A percentile compares a stretch with the other conserved stretches of the same genome.
These are phyloP conservation scores for Nematopogon swammerdamellus DNA, from an alignment of 2,888 invertebrate genomes.

Conservation along the genomic window DNA sequence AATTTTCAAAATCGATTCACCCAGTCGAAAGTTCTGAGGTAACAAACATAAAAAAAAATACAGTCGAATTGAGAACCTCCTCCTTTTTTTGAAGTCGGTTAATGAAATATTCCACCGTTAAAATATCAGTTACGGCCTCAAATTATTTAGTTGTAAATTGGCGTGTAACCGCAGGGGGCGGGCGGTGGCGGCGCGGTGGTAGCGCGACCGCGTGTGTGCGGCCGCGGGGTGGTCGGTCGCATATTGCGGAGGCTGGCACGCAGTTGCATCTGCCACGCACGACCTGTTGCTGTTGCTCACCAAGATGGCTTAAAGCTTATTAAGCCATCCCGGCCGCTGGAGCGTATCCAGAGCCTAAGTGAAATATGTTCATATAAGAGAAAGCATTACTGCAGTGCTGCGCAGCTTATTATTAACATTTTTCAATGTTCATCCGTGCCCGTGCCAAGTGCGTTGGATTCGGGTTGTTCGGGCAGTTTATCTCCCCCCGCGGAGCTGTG, in stretches of 20 bases:
- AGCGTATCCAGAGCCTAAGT: conserved; percentile 16
- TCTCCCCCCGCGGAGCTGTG: too few relatives aligned
- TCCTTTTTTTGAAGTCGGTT: too few relatives aligned
- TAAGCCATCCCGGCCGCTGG: conserved; percentile 12
- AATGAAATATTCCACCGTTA: too few relatives aligned
- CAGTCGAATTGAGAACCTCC: too few relatives aligned
- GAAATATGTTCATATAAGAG: conserved; percentile 15
- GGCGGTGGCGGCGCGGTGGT: too few relatives aligned
- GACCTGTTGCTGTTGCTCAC: conserved; percentile 11
- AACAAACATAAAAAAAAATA: too few relatives aligned
- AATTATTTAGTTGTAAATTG: too few relatives aligned
- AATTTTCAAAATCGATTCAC: too few relatives aligned
- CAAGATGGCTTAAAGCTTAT: conserved; percentile 1
- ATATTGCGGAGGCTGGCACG: conserved; percentile 24
- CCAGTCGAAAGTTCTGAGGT: too few relatives aligned
- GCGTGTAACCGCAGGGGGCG: too few relatives aligned
- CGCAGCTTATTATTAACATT: conserved; percentile 45
- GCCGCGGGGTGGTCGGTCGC: conserved; percentile 21
- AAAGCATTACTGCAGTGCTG: conserved; percentile 2
- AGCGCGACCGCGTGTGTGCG: neutral
- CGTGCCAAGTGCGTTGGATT: conserved; percentile 34
- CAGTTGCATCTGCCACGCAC: conserved; percentile 6
- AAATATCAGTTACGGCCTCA: too few relatives aligned
- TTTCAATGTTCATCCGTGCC: conserved; percentile 39
- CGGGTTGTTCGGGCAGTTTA: neutral